Base-by-base conservation (phyloP, 2,888 invertebrate species). In the Ormyrus pomaceus region DNA sequence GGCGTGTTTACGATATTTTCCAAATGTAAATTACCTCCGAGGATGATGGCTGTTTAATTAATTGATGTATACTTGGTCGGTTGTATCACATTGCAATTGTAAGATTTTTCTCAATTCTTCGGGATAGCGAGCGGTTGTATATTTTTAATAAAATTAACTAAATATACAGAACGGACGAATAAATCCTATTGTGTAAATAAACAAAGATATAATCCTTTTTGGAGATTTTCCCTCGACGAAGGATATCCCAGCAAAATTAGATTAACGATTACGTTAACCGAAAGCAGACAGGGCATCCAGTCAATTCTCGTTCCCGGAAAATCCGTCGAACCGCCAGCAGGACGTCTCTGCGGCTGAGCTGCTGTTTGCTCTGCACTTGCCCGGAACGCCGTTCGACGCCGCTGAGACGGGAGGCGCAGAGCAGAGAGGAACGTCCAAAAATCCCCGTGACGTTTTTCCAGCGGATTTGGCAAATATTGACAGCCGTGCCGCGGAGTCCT, bases 381-480 rank as follows among this genome's bases (percentile, higher is more conserved):
- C 45, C 19, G 64, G 59, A 13, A 13, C 51, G n/a, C 5, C 6
- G 48, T 13, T 10, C 48, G 59, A 11, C 11, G 64, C 34, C 50
- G 51, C 48, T 10, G 19, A 34, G 34, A 34, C 34, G 34, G 4
- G 34, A 34, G 34, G 34, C 34, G 34, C 34, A 4, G 34, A 34
- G 34, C 34, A 3, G 34, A 34, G 34, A 34, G 34, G 19, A 7
- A 6, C 34, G 11, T 10, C 64, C 11, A 65, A 62, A 65, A 56
- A 2, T 34, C n/a, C 8, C 4, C 56, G n/a, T n/a, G 70, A 56
- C 58, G 59, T 58, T 70, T 77, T 65, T 56, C 64, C 10, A 53
- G 46, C 59, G 34, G 11, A 50, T 5, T 9, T 45, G 51, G 69
- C 64, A 72, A 80, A 80, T 76, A 80, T 80, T 76, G 76, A 80